Evolutionary conservation across 2,797 vertebrate species (phyloP).

Genomic region (Diplodus sargus): DNA sequence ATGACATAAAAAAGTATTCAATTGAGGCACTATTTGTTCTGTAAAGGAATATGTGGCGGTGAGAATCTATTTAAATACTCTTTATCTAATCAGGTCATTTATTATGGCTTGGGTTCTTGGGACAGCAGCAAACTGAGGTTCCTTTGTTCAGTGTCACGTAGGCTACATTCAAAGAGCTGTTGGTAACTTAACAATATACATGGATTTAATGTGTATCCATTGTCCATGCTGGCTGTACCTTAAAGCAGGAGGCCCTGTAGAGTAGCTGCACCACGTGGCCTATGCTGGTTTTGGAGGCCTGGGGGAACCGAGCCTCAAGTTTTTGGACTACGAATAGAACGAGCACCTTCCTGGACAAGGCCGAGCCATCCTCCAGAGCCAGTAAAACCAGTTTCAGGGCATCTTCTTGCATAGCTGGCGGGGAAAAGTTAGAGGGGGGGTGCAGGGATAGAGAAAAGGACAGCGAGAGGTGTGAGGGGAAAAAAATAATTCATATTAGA

Average conservation of each 20-base stretch:
- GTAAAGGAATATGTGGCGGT: conserved; percentile 20
- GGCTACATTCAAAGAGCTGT: neutral
- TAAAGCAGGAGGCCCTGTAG: conserved; percentile 97
- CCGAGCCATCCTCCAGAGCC: conserved; percentile 96
- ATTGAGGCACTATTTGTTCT: conserved; percentile 7
- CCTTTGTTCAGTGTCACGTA: conserved; percentile 34
- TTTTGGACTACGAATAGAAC: conserved; percentile 98
- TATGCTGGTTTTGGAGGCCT: conserved; percentile 98
- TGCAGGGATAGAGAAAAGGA: neutral
- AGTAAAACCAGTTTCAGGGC: conserved; percentile 94
- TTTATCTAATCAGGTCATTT: conserved; percentile 55
- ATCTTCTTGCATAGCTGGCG: conserved; percentile 96
- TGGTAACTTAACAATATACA: no score
- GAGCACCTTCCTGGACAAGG: conserved; percentile 95
- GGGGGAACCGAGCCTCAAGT: conserved; percentile 94
- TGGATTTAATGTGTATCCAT: neutral
- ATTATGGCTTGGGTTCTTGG: conserved; percentile 40
- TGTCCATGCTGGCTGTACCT: conserved; percentile 81
- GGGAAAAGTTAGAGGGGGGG: neutral
- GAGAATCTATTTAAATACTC: conserved; percentile 57
- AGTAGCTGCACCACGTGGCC: conserved; percentile 97
- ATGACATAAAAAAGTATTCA: conserved; percentile 1
- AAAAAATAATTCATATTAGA: neutral
- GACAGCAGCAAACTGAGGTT: conserved; percentile 27
- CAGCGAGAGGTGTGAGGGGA: neutral